Conservation (phyloP, 2,113 vertebrate genomes). For the Triplophysa dalaica region DNA sequence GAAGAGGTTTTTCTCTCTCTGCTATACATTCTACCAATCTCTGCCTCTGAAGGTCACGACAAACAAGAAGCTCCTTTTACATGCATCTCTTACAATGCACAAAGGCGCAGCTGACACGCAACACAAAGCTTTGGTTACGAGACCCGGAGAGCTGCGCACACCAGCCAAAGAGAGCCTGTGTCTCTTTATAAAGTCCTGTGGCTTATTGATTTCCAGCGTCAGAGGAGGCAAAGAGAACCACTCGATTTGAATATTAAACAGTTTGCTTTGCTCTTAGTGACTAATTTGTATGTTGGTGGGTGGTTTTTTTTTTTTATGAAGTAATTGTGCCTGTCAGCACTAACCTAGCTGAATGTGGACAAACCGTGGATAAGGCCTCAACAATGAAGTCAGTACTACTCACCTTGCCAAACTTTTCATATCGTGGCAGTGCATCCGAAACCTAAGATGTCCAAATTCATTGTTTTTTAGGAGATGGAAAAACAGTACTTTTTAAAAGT, state of each 20-base stretch:
- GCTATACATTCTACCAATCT: not conserved
- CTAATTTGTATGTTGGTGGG: slow-evolving; percentile 50
- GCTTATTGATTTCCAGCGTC: slow-evolving; percentile 51
- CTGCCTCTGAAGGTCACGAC: slow-evolving; percentile 57
- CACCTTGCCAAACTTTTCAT: no score
- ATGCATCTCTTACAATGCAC: slow-evolving; percentile 47
- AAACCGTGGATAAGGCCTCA: not conserved
- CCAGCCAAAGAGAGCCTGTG: slow-evolving; percentile 21
- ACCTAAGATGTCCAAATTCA: no score
- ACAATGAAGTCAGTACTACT: not conserved
- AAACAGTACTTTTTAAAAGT: no score
- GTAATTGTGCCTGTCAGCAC: slow-evolving; percentile 21
- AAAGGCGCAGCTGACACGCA: slow-evolving; percentile 49
- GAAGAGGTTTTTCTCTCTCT: slow-evolving; percentile 5
- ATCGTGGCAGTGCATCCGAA: no score
- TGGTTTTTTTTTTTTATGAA: slow-evolving; percentile 47
- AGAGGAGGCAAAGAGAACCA: slow-evolving; percentile 51
- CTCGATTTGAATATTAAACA: slow-evolving; percentile 59
- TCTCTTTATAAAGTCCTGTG: slow-evolving; percentile 38
- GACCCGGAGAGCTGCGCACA: slow-evolving; percentile 8
- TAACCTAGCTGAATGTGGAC: not conserved
- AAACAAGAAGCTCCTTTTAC: slow-evolving; percentile 58
- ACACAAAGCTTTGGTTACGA: slow-evolving; percentile 54
- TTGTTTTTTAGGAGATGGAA: no score
- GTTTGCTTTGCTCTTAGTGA: not conserved